Conservation (phyloP, 2,113 vertebrate species). For the Tringa solitaria region DNA sequence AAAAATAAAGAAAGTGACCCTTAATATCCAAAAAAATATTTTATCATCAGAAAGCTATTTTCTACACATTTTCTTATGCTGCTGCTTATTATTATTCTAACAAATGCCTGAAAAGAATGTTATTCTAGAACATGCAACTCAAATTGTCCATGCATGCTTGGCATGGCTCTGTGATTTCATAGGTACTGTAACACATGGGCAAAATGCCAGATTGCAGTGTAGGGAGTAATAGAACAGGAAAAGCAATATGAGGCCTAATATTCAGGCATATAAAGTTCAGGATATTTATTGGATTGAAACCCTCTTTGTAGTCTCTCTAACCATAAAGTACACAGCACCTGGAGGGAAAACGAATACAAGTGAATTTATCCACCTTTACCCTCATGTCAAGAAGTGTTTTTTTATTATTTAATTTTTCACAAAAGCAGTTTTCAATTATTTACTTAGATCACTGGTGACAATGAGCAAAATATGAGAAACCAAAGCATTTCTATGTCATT, state of each 20-base stretch:
- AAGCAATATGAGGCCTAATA: neutral
- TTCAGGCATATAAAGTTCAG: neutral
- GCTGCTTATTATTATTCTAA: neutral
- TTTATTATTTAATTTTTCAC: neutral
- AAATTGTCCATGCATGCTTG: neutral
- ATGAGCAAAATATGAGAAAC: neutral
- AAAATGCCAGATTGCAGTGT: neutral
- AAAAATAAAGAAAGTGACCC: neutral
- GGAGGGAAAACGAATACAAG: neutral
- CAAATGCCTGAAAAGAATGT: neutral
- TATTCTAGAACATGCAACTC: neutral
- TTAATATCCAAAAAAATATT: neutral
- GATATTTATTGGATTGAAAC: neutral
- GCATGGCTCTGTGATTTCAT: neutral
- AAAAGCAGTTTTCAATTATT: neutral
- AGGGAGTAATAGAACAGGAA: neutral
- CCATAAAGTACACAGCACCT: neutral
- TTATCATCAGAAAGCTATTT: neutral
- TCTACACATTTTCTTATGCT: neutral
- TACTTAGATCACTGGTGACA: neutral
- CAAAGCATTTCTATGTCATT: neutral
- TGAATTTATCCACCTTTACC: neutral
- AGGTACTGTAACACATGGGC: neutral
- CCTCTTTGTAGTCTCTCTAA: neutral
- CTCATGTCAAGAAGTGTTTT: neutral